These are phyloP conservation scores for Lacerta bilineata DNA, from an alignment of 2,797 vertebrate genomes.

Conservation along the genomic window DNA sequence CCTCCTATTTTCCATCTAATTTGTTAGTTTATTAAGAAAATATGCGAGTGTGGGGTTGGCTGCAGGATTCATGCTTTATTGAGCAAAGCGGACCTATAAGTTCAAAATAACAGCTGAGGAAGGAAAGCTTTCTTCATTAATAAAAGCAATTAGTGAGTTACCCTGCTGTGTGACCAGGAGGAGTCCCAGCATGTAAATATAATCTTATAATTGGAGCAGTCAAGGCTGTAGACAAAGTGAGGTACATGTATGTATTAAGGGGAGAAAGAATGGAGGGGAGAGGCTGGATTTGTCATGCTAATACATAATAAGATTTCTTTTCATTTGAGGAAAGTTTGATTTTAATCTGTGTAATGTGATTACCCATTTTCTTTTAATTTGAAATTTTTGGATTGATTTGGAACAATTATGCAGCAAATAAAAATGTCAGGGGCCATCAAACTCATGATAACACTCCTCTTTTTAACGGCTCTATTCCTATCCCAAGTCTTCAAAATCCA, in stretches of 20 bases:
- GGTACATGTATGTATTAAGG: not conserved
- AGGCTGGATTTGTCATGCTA: not conserved
- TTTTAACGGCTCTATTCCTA: not conserved
- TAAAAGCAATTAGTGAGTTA: constrained; percentile 74
- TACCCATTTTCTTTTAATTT: constrained; percentile 5
- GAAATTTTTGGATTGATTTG: not conserved
- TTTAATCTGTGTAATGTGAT: constrained; percentile 9
- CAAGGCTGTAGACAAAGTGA: constrained; percentile 17
- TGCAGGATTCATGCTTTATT: constrained; percentile 65
- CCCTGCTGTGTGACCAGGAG: constrained; percentile 64
- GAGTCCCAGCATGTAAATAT: constrained; percentile 51
- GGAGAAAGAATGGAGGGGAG: not conserved
- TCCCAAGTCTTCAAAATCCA: not conserved
- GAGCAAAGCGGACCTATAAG: constrained; percentile 59
- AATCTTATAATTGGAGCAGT: constrained; percentile 56
- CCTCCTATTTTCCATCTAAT: constrained; percentile 55
- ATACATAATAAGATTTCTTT: constrained; percentile 34
- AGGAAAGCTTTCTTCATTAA: constrained; percentile 75
- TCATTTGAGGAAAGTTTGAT: constrained; percentile 3
- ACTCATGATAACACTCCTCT: not conserved
- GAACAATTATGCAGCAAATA: constrained; percentile 4
- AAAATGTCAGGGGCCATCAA: not conserved
- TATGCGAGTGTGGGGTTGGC: constrained; percentile 49
- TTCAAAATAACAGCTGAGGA: constrained; percentile 68
- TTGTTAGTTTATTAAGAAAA: constrained; percentile 53